Base-by-base conservation (phyloP, 2,113 vertebrate species). In the Carollia perspicillata region DNA sequence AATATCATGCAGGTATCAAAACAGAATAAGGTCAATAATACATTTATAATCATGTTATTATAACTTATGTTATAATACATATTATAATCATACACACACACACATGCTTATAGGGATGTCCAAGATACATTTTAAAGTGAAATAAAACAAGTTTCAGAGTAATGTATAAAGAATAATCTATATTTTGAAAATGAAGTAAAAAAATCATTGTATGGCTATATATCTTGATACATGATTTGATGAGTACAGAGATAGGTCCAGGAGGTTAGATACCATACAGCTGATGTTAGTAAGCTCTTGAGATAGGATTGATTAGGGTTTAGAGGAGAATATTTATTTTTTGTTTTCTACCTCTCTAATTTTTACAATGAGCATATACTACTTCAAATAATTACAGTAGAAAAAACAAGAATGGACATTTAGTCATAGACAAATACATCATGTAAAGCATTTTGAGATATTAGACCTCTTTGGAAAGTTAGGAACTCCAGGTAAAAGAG, bases 361-460 rank as follows among this genome's bases (percentile, higher is more conserved):
- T 93, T 51, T 84, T 35, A 35, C 9, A 90, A 9, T 18, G 11
- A 94, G 35, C 28, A 75, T 5, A 42, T 69, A 44, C 53, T 96
- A 60, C 12, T 87, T 96, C 28, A 72, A 92, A 84, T 87, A 89
- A 53, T 90, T 86, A 49, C 18, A 86, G 18, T 40, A 81, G 65
- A 89, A 94, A 68, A 72, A 78, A 85, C 3, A 17, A 72, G 60
- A 84, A 81, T 49, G 35, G 10, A 14, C 84, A 60, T 90, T 86
- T 86, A 71, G 77, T 84, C 30, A 30, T 84, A 78, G 33, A 35
- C 23, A 89, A 44, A 69, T 37, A 65, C 58, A 60, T 86, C 8
- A 83, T n/a, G 2, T 60, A 90, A 93, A 96, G 47, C 47, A 84
- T 63, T 77, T 81, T 92, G 80, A 89, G 35, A 69, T 86, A 9